A percentile compares a stretch with the other conserved stretches of the same genome.
Evolutionary conservation across 2,113 vertebrate species (phyloP).

Genomic region (Pachyramphus minor): DNA sequence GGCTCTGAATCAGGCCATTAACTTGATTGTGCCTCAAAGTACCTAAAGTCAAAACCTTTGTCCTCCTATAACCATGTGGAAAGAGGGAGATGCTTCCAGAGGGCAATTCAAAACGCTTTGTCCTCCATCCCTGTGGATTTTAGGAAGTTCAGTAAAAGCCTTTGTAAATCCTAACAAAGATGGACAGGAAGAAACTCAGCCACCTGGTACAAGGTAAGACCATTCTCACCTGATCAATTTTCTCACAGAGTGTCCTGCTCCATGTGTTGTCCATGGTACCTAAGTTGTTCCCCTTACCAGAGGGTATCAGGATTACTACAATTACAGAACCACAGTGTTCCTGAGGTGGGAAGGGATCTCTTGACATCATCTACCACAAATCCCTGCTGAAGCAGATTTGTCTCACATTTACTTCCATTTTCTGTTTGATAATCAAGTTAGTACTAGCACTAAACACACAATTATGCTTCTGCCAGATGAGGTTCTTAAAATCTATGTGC

Average conservation of each 20-base stretch:
- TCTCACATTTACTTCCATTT: not conserved
- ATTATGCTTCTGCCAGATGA: not conserved
- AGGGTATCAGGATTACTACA: not conserved
- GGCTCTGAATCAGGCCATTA: not conserved
- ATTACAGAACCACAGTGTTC: not conserved
- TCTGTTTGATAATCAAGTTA: not conserved
- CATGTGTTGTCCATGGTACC: fast-evolving
- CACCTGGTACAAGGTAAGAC: not conserved
- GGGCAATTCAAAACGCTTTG: not conserved
- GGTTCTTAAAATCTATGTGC: not conserved
- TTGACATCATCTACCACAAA: not conserved
- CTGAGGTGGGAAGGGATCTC: not conserved
- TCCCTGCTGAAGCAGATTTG: not conserved
- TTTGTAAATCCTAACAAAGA: not conserved
- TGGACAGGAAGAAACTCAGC: not conserved
- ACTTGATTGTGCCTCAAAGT: not conserved
- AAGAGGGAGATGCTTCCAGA: not conserved
- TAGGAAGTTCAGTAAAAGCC: not conserved
- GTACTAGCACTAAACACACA: not conserved
- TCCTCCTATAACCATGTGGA: not conserved
- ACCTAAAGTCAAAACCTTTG: not conserved
- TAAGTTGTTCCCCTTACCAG: not conserved
- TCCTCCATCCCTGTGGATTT: fast-evolving
- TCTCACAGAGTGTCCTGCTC: not conserved
- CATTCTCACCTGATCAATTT: not conserved